phyloP scores from a whole-genome alignment of 37 sponge, comb jelly and placozoan species.

The Petrosia ficiformis region DNA sequence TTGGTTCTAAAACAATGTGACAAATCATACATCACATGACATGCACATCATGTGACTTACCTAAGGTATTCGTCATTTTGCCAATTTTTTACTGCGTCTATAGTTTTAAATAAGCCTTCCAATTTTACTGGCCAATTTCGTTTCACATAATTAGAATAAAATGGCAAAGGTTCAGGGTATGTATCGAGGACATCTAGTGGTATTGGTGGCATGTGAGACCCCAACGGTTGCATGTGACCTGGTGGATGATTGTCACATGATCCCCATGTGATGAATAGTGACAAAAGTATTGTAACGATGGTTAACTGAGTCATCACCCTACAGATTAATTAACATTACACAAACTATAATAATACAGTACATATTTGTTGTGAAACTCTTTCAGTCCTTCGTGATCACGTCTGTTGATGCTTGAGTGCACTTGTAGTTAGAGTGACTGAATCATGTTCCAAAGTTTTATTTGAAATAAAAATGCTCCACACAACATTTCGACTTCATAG shows the following conservation, averaged over 20 bases:
- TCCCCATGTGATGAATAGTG: background rate
- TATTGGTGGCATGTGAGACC: slow-evolving; percentile 69
- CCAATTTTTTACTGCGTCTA: slow-evolving; percentile 33
- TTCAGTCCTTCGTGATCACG: too few species aligned
- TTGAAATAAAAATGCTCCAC: too few species aligned
- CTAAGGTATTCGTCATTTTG: slow-evolving; percentile 62
- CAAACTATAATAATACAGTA: too few species aligned
- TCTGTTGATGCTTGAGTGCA: too few species aligned
- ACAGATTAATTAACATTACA: too few species aligned
- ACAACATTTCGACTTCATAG: too few species aligned
- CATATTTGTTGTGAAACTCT: too few species aligned
- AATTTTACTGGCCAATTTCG: slow-evolving; percentile 44
- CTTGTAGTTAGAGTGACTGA: too few species aligned
- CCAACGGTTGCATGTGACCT: slow-evolving; percentile 78
- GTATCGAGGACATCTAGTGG: slow-evolving; percentile 17
- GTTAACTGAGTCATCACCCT: too few species aligned
- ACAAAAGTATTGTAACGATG: background rate
- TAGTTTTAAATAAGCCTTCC: slow-evolving; percentile 27
- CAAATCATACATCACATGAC: too few species aligned
- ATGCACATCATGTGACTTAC: too few species aligned
- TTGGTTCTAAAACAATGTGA: slow-evolving; percentile 16
- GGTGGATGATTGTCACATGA: slow-evolving; percentile 10
- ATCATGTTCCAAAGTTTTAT: too few species aligned
- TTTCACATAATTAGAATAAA: slow-evolving; percentile 44
- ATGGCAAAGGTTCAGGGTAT: slow-evolving; percentile 33